phyloP scores from a whole-genome alignment of 1,140 invertebrate genomes.

The Leucophenga varia region DNA sequence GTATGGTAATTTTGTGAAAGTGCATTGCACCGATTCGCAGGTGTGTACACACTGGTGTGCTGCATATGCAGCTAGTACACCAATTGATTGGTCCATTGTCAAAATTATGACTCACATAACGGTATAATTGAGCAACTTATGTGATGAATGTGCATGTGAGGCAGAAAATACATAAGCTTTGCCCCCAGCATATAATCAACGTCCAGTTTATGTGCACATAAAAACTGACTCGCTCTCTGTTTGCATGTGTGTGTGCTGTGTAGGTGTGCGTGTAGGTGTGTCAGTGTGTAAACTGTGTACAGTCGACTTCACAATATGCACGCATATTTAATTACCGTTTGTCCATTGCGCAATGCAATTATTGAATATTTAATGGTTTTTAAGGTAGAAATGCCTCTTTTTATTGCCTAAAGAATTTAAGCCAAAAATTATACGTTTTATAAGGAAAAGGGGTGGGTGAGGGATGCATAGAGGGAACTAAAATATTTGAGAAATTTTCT shows the following conservation, averaged over 20 bases:
- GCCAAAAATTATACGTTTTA: no score
- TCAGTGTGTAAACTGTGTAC: constrained; percentile 13
- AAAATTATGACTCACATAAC: no score
- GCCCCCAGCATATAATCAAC: constrained; percentile 21
- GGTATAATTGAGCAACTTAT: no score
- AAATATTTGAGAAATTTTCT: no score
- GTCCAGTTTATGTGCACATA: constrained; percentile 17
- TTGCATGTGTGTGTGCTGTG: constrained; percentile 4
- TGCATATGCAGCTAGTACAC: no score
- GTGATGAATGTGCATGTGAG: constrained; percentile 1
- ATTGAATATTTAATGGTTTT: constrained; percentile 23
- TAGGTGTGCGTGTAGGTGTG: background rate
- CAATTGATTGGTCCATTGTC: no score
- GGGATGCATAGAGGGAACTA: no score
- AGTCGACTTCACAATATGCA: constrained; percentile 14
- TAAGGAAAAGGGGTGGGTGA: no score
- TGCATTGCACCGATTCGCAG: constrained; percentile 14
- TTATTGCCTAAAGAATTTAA: constrained; percentile 6
- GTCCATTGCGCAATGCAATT: constrained; percentile 26
- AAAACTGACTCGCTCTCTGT: constrained; percentile 11
- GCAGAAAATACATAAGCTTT: constrained; percentile 3
- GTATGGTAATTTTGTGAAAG: no score
- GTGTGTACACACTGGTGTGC: constrained; percentile 12
- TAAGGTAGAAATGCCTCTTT: constrained; percentile 3
- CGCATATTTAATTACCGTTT: constrained; percentile 1